Evolutionary conservation across 1,140 invertebrate genomes (phyloP).

Genomic region (Planococcus citri): DNA sequence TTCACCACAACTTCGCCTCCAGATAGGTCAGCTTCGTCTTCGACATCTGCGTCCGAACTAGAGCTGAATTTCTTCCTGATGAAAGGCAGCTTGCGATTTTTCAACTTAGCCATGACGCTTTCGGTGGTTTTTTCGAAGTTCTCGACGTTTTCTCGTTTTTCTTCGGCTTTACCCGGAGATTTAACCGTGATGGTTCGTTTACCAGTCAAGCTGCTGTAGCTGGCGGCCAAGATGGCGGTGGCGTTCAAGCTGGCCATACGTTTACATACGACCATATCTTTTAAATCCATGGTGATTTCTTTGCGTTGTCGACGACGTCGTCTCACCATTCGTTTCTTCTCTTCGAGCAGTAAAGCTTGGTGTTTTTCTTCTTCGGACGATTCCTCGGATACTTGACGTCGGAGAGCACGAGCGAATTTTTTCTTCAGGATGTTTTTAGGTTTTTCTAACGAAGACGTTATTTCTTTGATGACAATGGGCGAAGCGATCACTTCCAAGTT

Average conservation of each 20-base stretch:
- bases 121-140: constrained; percentile 26
- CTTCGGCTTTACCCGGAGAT: constrained; percentile 27
- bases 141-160: constrained; percentile 31
- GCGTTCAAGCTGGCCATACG: constrained; percentile 88
- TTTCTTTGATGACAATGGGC: constrained; percentile 21
- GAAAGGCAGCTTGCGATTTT: constrained; percentile 3
- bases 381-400: constrained; percentile 12
- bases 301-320: constrained; percentile 39
- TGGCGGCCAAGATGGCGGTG: constrained; percentile 79
- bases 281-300: constrained; percentile 66
- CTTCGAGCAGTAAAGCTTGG: constrained; percentile 32
- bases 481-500: neutral
- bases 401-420: constrained; percentile 34
- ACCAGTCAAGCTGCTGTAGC: constrained; percentile 41
- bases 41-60: constrained; percentile 27
- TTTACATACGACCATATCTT: constrained; percentile 76
- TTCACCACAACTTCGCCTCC: constrained; percentile 32
- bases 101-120: constrained; percentile 22
- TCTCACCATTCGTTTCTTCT: constrained; percentile 27
- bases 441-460: constrained; percentile 22
- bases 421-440: constrained; percentile 14
- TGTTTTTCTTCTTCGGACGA: constrained; percentile 27
- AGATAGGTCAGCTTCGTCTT: constrained; percentile 36
- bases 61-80: constrained; percentile 6
- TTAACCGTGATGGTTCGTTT: constrained; percentile 9